phyloP scores from a whole-genome alignment of 1,140 invertebrate species.

The Lamellibrachia luymesi region DNA sequence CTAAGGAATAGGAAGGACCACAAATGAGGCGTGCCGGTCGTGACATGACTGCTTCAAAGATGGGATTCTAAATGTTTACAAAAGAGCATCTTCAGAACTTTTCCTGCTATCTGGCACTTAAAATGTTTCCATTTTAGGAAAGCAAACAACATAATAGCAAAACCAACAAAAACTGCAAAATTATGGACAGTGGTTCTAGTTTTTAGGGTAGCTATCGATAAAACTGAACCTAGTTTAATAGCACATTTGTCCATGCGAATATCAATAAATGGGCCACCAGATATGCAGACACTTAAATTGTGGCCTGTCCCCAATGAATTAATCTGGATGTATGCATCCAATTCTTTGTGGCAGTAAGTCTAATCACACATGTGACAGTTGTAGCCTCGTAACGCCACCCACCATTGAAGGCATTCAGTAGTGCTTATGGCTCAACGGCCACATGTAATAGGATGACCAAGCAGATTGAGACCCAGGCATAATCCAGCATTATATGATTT shows the following conservation, averaged over 20 bases:
- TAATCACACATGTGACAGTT: neutral
- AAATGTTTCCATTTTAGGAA: neutral
- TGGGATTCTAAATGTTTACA: too few species aligned
- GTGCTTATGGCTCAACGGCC: neutral
- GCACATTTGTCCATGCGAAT: neutral
- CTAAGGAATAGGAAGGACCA: too few species aligned
- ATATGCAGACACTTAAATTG: neutral
- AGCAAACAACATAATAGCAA: neutral
- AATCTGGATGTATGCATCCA: neutral
- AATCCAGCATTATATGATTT: neutral
- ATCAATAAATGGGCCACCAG: neutral
- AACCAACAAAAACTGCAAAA: neutral
- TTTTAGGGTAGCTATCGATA: neutral
- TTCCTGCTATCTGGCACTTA: neutral
- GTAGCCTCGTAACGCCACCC: neutral
- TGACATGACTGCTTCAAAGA: too few species aligned
- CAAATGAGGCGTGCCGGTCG: too few species aligned
- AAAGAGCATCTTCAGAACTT: too few species aligned
- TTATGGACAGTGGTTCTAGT: neutral
- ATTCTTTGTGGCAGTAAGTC: neutral
- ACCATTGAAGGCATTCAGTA: neutral
- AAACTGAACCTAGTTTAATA: neutral
- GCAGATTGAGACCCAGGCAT: neutral
- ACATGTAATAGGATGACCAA: neutral
- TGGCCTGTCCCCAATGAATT: neutral